A percentile compares a stretch with the other conserved stretches of the same genome.
These are phyloP conservation scores for Abrostola tripartita DNA, from an alignment of 2,888 invertebrate species.

Conservation along the genomic window DNA sequence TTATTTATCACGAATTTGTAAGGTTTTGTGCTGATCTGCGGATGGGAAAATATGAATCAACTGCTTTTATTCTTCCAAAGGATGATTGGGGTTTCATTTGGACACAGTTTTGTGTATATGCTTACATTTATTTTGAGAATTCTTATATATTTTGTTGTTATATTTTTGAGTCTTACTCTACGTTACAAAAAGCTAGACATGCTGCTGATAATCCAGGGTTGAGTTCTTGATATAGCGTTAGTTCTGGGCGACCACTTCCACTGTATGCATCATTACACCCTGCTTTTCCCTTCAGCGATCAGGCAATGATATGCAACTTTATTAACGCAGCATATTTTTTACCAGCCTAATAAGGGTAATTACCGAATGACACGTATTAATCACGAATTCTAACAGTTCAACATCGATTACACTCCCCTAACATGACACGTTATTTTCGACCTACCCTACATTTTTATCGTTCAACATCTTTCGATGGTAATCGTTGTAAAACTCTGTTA, in stretches of 20 bases:
- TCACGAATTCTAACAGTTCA: background rate
- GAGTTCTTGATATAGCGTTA: no score
- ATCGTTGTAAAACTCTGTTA: slow-evolving; percentile 51
- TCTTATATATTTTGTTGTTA: no score
- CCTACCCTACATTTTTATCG: slow-evolving; percentile 15
- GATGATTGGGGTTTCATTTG: background rate
- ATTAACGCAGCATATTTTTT: background rate
- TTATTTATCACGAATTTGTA: slow-evolving; percentile 29
- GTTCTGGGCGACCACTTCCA: no score
- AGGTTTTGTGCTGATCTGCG: slow-evolving; percentile 17
- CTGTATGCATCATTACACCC: no score
- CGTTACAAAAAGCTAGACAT: no score
- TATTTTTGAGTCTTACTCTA: no score
- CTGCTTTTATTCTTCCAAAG: slow-evolving; percentile 6
- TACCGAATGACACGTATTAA: background rate
- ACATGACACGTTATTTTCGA: background rate
- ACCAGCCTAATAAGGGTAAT: background rate
- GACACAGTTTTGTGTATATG: background rate
- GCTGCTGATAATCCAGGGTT: no score
- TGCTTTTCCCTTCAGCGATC: no score
- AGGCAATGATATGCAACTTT: no score
- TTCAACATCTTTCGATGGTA: slow-evolving; percentile 33
- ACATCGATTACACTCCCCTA: background rate
- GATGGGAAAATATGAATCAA: slow-evolving; percentile 8
- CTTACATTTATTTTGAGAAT: background rate